Base-by-base conservation (phyloP, 2,797 vertebrate species). In the Borostomias antarcticus region DNA sequence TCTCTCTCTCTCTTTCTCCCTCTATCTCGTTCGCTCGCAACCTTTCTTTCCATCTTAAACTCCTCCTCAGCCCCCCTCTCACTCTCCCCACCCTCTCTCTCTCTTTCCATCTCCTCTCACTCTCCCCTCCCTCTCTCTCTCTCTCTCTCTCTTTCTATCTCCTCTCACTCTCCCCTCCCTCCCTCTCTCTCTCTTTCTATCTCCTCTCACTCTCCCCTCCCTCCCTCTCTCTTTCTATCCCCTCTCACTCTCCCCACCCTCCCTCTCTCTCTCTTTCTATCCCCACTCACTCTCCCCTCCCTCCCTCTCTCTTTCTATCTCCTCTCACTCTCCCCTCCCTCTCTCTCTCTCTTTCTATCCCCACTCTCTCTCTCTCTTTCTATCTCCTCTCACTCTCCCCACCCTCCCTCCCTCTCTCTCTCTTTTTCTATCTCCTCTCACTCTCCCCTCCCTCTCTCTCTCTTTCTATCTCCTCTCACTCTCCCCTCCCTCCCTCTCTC, bases 401-500 rank as follows among this genome's bases (percentile, higher is more conserved):
- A 62, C 54, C 47, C 56, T n/a, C 53, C 28, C n/a, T n/a, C n/a
- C n/a, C n/a, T n/a, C n/a, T n/a, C n/a, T n/a, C n/a, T n/a, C n/a
- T n/a, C n/a, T n/a, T n/a, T n/a, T n/a, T n/a, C n/a, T n/a, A n/a
- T n/a, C n/a, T n/a, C n/a, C n/a, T n/a, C n/a, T n/a, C n/a, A n/a
- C n/a, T n/a, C n/a, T n/a, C n/a, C n/a, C n/a, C n/a, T n/a, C 56
- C 50, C 50, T 48, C 28, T 30, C 61, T 52, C 64, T 17, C 63
- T 63, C 17, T 58, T 60, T 67, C 40, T 70, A 45, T 68, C 58
- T 64, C 29, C 69, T 64, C 43, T 74, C 63, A 70, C 59, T n/a
- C 43, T n/a, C n/a, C n/a, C 66, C 37, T 35, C 71, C 56, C 68
- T 47, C 63, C 73, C 79, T 54, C 71, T 74, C 66, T 70, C n/a